Evolutionary conservation across 35 echinoderm and acorn worm species (phyloP).

Genomic region (Apostichopus californicus): DNA sequence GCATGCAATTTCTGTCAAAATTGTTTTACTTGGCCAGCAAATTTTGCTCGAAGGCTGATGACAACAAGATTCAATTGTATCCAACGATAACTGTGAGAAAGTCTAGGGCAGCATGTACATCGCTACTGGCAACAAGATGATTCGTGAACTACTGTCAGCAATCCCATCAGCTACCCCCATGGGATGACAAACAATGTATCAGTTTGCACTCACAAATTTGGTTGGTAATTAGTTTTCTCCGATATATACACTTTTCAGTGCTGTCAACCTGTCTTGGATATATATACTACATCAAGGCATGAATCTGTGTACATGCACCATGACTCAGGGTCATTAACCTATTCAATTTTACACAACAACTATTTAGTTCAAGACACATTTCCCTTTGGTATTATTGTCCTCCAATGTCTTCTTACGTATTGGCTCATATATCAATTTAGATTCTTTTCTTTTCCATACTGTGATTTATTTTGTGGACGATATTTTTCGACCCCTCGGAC

Average conservation of each 20-base stretch:
- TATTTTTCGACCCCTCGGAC: no score
- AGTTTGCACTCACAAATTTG: conserved; percentile 6
- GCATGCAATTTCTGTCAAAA: no score
- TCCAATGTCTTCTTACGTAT: neutral
- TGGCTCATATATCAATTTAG: neutral
- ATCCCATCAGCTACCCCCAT: neutral
- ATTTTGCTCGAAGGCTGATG: no score
- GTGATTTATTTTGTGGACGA: no score
- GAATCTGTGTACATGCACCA: neutral
- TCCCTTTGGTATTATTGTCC: neutral
- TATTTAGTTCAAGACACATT: neutral
- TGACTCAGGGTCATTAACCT: neutral
- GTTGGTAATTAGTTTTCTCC: neutral
- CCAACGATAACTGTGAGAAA: no score
- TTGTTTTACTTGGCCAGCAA: no score
- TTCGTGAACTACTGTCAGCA: neutral
- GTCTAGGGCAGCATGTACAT: no score
- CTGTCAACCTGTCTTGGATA: neutral
- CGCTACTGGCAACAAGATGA: no score
- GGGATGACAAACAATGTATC: conserved; percentile 2
- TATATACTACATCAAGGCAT: neutral
- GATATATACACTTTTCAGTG: neutral
- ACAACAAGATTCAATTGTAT: no score
- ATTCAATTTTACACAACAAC: neutral
- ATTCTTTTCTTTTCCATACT: no score